Evolutionary conservation across 2,888 invertebrate genomes (phyloP).

Genomic region (Ischnus inquisitorius): DNA sequence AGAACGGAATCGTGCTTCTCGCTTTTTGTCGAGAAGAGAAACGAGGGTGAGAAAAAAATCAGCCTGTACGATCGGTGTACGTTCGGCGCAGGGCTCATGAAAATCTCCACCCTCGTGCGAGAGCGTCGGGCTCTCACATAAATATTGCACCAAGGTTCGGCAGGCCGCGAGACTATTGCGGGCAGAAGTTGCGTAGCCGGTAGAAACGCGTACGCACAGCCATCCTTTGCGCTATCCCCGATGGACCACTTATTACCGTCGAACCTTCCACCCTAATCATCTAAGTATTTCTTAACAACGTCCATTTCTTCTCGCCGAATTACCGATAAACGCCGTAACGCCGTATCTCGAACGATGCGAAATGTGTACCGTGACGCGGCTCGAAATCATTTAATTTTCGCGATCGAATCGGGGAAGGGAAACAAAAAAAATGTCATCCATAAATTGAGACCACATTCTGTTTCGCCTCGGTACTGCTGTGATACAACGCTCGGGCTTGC

Average conservation of each 20-base stretch:
- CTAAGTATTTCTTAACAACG: conserved; percentile 82
- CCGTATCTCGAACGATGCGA: conserved; percentile 5
- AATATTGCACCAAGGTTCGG: conserved; percentile 81
- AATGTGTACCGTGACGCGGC: background rate
- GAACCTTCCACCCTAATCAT: conserved; percentile 83
- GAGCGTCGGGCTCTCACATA: conserved; percentile 81
- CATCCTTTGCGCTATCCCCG: conserved; percentile 80
- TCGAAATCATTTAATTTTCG: background rate
- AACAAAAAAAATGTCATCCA: conserved; percentile 27
- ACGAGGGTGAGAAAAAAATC: conserved; percentile 50
- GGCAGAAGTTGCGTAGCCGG: conserved; percentile 22
- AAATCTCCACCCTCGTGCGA: conserved; percentile 80
- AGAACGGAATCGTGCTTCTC: conserved; percentile 30
- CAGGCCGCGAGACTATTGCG: conserved; percentile 36
- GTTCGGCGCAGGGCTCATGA: conserved; percentile 50
- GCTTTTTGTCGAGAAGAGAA: background rate
- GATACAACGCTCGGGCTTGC: conserved; percentile 38
- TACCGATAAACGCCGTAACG: conserved; percentile 13
- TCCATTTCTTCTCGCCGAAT: conserved; percentile 69
- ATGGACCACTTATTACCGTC: conserved; percentile 83
- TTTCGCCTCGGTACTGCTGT: conserved; percentile 63
- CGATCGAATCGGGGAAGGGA: background rate
- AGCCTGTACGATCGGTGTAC: background rate
- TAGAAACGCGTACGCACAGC: conserved; percentile 4
- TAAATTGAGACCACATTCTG: conserved; percentile 67